Evolutionary conservation across 1,140 invertebrate genomes (phyloP).

Genomic region (Pemphigus obesinymphae): DNA sequence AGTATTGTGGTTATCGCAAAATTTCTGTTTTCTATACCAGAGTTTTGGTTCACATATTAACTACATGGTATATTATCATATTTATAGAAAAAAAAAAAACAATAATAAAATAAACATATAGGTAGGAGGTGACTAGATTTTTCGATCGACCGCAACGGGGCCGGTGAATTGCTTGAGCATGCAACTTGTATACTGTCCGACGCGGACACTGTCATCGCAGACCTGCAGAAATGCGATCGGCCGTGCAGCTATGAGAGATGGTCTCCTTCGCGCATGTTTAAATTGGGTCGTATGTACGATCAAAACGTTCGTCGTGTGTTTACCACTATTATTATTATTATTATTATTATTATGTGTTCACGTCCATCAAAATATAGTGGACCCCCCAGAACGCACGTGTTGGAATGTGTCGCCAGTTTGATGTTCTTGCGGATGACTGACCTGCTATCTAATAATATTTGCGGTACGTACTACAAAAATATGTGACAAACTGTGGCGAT

Average conservation of each 20-base stretch:
- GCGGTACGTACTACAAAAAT: background rate
- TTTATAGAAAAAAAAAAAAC: too few species aligned
- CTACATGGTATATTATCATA: too few species aligned
- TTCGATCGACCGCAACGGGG: background rate
- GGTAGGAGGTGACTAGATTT: too few species aligned
- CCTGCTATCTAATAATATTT: background rate
- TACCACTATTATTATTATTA: background rate
- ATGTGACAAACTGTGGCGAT: background rate
- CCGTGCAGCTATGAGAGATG: background rate
- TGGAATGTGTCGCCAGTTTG: background rate
- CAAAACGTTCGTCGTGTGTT: background rate
- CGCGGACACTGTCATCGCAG: background rate
- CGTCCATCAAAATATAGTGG: background rate
- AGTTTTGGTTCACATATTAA: background rate
- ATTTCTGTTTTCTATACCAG: background rate
- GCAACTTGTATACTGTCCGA: background rate
- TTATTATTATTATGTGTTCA: background rate
- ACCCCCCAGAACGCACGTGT: background rate
- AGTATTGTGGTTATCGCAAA: background rate
- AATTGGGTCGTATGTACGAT: conserved; percentile 10
- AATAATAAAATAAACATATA: too few species aligned
- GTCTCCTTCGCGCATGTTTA: too few species aligned
- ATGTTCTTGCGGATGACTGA: background rate
- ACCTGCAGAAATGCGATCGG: too few species aligned
- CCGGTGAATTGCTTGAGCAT: too few species aligned